Conservation (phyloP, 2,888 invertebrate species). For the Meteorus colon region DNA sequence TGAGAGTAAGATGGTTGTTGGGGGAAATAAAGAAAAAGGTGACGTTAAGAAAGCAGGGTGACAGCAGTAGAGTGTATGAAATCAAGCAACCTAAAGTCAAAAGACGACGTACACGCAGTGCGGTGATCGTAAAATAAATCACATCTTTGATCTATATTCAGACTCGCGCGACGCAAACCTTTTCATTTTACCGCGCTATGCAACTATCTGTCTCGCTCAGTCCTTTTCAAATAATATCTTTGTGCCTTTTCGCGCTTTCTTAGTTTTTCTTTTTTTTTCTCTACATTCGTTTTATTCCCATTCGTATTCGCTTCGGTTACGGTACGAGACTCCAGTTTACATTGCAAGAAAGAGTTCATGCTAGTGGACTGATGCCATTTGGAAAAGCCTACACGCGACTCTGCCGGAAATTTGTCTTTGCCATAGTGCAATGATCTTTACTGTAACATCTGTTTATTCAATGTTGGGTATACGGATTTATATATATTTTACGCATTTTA, state of each 20-base stretch:
- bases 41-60: not conserved
- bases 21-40: not conserved
- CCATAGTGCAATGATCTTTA: slow-evolving; percentile 16
- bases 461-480: not conserved
- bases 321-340: slow-evolving; percentile 17
- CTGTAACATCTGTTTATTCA: slow-evolving; percentile 15
- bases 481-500: not conserved
- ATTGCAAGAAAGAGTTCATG: slow-evolving; percentile 11
- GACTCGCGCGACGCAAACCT: slow-evolving; percentile 38
- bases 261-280: slow-evolving; percentile 13
- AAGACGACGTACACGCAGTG: slow-evolving; percentile 19
- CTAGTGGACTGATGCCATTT: not conserved
- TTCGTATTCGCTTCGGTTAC: not conserved
- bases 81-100: slow-evolving; percentile 19
- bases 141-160: slow-evolving; percentile 71
- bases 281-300: not conserved
- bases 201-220: slow-evolving; percentile 1
- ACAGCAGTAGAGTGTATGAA: slow-evolving; percentile 25
- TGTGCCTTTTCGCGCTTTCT: not conserved
- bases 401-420: slow-evolving; percentile 19
- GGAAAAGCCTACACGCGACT: slow-evolving; percentile 1
- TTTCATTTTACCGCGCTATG: slow-evolving; percentile 34
- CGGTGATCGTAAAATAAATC: slow-evolving; percentile 67
- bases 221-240: not conserved
- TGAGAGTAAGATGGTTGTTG: not conserved